Conservation (phyloP, 2,797 vertebrate genomes). For the Spinus pinus region DNA sequence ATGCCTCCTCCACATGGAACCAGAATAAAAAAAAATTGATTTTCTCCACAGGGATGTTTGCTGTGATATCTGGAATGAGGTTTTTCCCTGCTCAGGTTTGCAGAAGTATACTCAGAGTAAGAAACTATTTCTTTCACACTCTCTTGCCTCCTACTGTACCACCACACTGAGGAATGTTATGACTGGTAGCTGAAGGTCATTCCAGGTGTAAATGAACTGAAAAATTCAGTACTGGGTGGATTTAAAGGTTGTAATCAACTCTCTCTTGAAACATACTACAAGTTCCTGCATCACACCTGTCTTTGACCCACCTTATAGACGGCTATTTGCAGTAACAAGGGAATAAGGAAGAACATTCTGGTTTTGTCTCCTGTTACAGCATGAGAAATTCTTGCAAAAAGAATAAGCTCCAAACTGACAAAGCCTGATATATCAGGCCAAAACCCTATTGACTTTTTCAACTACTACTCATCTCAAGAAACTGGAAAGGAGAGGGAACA, state of each 20-base stretch:
- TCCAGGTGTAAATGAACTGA: neutral
- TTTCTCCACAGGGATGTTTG: neutral
- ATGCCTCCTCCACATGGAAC: neutral
- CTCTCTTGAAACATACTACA: neutral
- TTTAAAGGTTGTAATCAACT: neutral
- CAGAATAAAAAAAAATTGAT: neutral
- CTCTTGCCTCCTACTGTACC: neutral
- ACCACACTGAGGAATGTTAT: neutral
- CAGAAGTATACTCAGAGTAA: neutral
- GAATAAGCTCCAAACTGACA: neutral
- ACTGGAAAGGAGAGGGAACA: neutral
- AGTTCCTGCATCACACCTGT: neutral
- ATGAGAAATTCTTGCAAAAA: neutral
- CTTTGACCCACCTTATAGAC: neutral
- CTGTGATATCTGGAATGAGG: neutral
- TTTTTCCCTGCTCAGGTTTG: neutral
- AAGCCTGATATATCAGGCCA: neutral
- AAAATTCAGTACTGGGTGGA: neutral
- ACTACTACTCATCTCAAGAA: neutral
- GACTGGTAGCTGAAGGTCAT: neutral
- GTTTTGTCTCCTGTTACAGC: neutral
- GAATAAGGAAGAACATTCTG: conserved; percentile 6
- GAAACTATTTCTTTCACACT: neutral
- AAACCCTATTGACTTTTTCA: neutral
- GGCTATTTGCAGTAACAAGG: neutral